Conservation (phyloP, 1,140 invertebrate species). For the Pseudomyrmex cubaensis region DNA sequence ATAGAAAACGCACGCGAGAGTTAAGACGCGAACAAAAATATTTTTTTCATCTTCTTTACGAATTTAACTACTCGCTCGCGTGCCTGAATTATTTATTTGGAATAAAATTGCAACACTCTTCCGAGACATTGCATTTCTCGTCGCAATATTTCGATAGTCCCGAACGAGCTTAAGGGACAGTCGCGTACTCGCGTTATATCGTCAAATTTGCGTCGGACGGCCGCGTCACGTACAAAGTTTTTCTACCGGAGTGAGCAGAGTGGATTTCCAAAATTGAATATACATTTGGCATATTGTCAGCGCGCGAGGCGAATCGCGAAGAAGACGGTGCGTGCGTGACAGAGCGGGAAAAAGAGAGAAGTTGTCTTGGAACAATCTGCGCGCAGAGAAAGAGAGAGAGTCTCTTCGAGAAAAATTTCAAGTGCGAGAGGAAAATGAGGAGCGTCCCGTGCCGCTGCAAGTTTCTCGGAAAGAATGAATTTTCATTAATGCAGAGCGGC, state of each 20-base stretch:
- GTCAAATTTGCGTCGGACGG: slow-evolving; percentile 60
- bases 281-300: slow-evolving; percentile 74
- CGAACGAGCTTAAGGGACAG: slow-evolving; percentile 18
- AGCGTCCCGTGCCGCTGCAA: neutral
- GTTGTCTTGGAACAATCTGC: slow-evolving; percentile 60
- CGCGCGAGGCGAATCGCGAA: slow-evolving; percentile 28
- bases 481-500: slow-evolving; percentile 65
- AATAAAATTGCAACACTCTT: slow-evolving; percentile 19
- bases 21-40: neutral
- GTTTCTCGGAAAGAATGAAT: slow-evolving; percentile 63
- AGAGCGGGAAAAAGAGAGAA: neutral
- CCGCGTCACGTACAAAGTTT: slow-evolving; percentile 66
- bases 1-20: neutral
- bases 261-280: slow-evolving; percentile 75
- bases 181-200: slow-evolving; percentile 17
- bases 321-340: neutral
- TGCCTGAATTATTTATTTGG: neutral
- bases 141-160: neutral
- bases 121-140: neutral
- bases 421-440: slow-evolving; percentile 22
- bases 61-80: neutral
- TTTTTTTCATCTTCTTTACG: neutral
- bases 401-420: slow-evolving; percentile 65
- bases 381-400: slow-evolving; percentile 13
- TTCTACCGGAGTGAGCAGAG: slow-evolving; percentile 52